Conservation (phyloP, 2,113 vertebrate species). For the Rhadina sibilatrix region DNA sequence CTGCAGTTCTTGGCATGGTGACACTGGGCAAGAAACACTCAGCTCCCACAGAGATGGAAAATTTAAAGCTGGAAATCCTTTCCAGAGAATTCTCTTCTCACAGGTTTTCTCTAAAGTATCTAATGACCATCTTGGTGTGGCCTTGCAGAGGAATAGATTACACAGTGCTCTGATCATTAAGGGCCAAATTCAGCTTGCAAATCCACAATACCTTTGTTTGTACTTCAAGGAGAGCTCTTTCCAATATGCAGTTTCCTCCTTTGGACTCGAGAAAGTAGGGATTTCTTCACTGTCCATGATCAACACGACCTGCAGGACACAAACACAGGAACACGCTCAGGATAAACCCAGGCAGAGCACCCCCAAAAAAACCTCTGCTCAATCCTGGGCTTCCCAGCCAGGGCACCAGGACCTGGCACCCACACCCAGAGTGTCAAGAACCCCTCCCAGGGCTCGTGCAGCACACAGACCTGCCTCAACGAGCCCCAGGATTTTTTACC, state of each 20-base stretch:
- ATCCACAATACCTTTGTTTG: conserved; percentile 85
- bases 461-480: neutral
- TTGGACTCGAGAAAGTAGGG: conserved; percentile 91
- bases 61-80: neutral
- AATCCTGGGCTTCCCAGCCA: neutral
- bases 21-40: neutral
- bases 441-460: neutral
- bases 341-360: fast-evolving
- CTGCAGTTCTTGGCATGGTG: neutral
- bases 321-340: neutral
- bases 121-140: neutral
- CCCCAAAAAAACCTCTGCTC: neutral
- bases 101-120: neutral
- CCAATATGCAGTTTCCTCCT: conserved; percentile 96
- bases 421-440: fast-evolving
- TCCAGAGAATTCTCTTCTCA: neutral
- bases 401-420: neutral
- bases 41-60: neutral
- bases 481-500: neutral
- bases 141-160: neutral
- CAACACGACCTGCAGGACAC: conserved; percentile 74
- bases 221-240: conserved; percentile 91
- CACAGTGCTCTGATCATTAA: neutral
- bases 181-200: neutral
- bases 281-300: conserved; percentile 98